phyloP scores from a whole-genome alignment of 2,888 invertebrate species.

The Gnatocerus cornutus region DNA sequence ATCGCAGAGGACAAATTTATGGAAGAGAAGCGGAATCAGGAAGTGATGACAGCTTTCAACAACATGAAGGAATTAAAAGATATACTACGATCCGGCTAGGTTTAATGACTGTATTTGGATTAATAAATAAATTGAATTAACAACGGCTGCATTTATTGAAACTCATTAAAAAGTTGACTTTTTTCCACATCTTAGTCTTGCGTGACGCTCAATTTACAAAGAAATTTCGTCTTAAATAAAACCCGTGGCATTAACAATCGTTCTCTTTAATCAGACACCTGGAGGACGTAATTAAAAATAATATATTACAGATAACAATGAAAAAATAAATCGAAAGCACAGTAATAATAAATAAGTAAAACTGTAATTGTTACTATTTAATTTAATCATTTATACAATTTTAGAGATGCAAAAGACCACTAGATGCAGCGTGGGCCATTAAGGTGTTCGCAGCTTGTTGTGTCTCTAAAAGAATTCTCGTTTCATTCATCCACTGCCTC shows the following conservation, averaged over 20 bases:
- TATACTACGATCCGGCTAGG: constrained; percentile 37
- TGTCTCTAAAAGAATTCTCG: constrained; percentile 88
- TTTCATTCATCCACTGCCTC: constrained; percentile 89
- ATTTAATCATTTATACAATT: constrained; percentile 47
- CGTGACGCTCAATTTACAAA: no score
- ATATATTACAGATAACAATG: constrained; percentile 29
- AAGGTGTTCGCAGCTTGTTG: constrained; percentile 92
- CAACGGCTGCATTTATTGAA: background rate
- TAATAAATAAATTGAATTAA: constrained; percentile 28
- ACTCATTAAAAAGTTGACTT: no score
- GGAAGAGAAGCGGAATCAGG: constrained; percentile 47
- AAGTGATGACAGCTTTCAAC: constrained; percentile 47
- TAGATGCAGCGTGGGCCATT: constrained; percentile 90
- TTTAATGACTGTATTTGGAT: background rate
- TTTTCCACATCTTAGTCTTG: no score
- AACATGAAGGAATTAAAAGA: constrained; percentile 44
- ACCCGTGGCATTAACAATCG: constrained; percentile 14
- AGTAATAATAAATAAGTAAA: constrained; percentile 43
- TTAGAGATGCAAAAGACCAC: constrained; percentile 75
- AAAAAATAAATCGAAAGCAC: constrained; percentile 48
- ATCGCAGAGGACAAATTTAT: constrained; percentile 6
- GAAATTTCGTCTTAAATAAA: no score
- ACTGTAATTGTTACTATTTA: constrained; percentile 46
- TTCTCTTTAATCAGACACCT: constrained; percentile 24
- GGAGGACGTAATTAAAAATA: constrained; percentile 24